Base-by-base conservation (phyloP, 2,113 vertebrate species). In the Rhizomys pruinosus region DNA sequence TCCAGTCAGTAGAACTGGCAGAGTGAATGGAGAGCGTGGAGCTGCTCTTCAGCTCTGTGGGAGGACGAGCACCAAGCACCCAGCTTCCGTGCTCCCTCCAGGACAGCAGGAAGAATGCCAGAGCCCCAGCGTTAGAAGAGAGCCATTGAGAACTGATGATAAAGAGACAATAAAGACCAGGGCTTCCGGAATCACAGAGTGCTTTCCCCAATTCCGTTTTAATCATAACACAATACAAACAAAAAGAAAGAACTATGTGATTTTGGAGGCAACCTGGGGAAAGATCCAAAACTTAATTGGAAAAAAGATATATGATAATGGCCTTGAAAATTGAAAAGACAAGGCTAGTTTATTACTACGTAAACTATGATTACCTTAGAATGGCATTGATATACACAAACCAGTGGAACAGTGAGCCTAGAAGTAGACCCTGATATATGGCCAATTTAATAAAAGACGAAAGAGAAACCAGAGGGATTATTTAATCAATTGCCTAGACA, bases 281-380 rank as follows among this genome's bases (percentile, higher is more conserved):
- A 77, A 39, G 74, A 34, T 90, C n/a, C 19, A 74, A 68, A 93
- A 88, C 27, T 78, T 72, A 84, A 23, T 29, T 86, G 25, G 37
- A 76, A 88, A 52, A 71, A 25, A 74, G 82, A 69, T 19, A 57
- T 82, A 3, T 39, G 82, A 27, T 61, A 66, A 87, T 25, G 16
- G 13, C 4, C 72, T 93, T 80, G 32, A 69, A 86, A 55, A 57
- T 37, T 72, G 47, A 78, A 77, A 61, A 82, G 71, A 57, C 9
- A 87, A 96, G 27, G 42, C 72, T 90, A 37, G 29, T 61, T 89
- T 37, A 37, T 78, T 68, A 55, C 32, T 80, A 7, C 23, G 47
- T 72, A 82, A 79, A 8, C 52, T 68, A 13, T 93, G 37, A 87
- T 81, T 86, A 47, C 86, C 57, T 92, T 66, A 90, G 81, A 81